These are phyloP conservation scores for Drosophila auraria DNA, from an alignment of 1,140 invertebrate genomes.

Conservation along the genomic window DNA sequence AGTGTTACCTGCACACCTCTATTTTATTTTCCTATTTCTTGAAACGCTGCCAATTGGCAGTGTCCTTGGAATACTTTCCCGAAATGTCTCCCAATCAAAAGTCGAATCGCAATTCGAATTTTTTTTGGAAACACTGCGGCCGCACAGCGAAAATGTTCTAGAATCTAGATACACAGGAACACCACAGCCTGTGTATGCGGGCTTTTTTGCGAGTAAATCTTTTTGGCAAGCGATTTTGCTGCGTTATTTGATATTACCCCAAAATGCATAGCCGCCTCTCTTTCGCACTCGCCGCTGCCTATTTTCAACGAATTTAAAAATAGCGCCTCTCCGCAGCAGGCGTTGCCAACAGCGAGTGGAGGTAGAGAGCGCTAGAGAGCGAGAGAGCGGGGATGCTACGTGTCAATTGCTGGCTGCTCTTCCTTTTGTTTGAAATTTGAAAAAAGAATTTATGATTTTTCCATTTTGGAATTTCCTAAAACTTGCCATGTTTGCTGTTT, in stretches of 20 bases:
- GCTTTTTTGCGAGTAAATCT: slow-evolving; percentile 49
- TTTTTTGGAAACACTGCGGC: slow-evolving; percentile 63
- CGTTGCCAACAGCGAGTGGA: slow-evolving; percentile 62
- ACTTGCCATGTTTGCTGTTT: slow-evolving; percentile 27
- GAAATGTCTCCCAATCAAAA: slow-evolving; percentile 56
- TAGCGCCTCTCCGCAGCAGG: slow-evolving; percentile 58
- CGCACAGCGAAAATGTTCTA: slow-evolving; percentile 58
- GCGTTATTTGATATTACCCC: slow-evolving; percentile 73
- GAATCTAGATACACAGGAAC: slow-evolving; percentile 40
- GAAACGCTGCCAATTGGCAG: slow-evolving; percentile 65
- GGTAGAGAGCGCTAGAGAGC: slow-evolving; percentile 4
- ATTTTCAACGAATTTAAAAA: slow-evolving; percentile 75
- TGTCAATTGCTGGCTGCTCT: slow-evolving; percentile 36
- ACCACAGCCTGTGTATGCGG: slow-evolving; percentile 7
- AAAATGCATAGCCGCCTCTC: slow-evolving; percentile 45
- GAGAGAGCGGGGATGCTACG: slow-evolving; percentile 9
- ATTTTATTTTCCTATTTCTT: slow-evolving; percentile 26
- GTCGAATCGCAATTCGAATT: slow-evolving; percentile 46
- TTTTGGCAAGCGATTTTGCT: slow-evolving; percentile 64
- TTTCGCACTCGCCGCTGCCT: slow-evolving; percentile 50
- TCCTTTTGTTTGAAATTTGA: slow-evolving; percentile 43
- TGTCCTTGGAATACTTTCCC: slow-evolving; percentile 77
- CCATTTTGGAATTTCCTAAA: slow-evolving; percentile 42
- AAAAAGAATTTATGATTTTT: slow-evolving; percentile 41
- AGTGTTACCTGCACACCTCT: slow-evolving; percentile 52